Conservation (phyloP, 1,140 invertebrate genomes). For the Drosophila asahinai region DNA sequence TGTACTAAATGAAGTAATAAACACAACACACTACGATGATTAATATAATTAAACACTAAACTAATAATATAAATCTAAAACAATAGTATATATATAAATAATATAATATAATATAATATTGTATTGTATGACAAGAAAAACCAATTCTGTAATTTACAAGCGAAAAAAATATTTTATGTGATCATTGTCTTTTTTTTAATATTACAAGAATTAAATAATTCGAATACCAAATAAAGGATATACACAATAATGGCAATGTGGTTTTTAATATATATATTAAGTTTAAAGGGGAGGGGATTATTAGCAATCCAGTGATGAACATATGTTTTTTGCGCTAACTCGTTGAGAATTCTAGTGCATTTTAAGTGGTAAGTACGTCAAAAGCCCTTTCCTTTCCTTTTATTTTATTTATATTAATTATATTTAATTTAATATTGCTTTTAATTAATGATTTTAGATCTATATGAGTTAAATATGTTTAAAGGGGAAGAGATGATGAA, state of each 20-base stretch:
- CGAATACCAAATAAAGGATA: slow-evolving; percentile 80
- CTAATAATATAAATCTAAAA: slow-evolving; percentile 55
- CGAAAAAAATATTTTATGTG: slow-evolving; percentile 79
- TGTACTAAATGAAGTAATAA: slow-evolving; percentile 48
- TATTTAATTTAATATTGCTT: background rate
- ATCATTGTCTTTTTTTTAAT: slow-evolving; percentile 83
- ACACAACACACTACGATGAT: slow-evolving; percentile 34
- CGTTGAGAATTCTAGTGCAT: too few relatives aligned
- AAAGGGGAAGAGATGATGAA: too few relatives aligned
- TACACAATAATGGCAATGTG: slow-evolving; percentile 37
- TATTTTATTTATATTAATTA: background rate
- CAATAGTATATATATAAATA: slow-evolving; percentile 43
- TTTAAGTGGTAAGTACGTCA: too few relatives aligned
- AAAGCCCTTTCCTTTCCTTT: too few relatives aligned
- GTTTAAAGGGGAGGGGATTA: too few relatives aligned
- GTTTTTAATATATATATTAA: slow-evolving; percentile 14
- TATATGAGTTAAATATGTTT: background rate
- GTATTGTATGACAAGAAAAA: slow-evolving; percentile 76
- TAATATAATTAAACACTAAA: slow-evolving; percentile 62
- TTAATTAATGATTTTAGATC: too few relatives aligned
- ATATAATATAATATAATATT: slow-evolving; percentile 71
- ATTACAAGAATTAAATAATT: slow-evolving; percentile 83
- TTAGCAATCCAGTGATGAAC: too few relatives aligned
- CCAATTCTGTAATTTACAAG: slow-evolving; percentile 77
- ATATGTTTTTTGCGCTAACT: too few relatives aligned